phyloP scores from a whole-genome alignment of 92 coral and sea anemone species.

The Zoanthus sansibaricus region DNA sequence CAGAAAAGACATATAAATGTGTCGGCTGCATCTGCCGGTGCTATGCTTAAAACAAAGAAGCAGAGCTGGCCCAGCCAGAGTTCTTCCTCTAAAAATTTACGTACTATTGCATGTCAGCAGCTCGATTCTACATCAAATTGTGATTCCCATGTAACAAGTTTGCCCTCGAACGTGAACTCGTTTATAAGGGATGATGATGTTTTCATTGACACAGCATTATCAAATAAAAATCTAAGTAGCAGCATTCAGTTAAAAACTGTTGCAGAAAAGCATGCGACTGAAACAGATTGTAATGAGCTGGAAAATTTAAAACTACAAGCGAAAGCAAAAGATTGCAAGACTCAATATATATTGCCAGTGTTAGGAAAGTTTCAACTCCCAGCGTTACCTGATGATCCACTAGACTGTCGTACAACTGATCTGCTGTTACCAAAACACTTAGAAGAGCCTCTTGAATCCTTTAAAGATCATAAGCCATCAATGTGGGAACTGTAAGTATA shows the following conservation, averaged over 20 bases:
- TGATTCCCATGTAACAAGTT: conserved; percentile 24
- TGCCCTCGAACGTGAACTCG: conserved; percentile 14
- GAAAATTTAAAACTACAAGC: conserved; percentile 27
- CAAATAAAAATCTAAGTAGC: not conserved
- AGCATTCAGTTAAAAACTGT: not conserved
- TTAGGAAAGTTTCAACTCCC: conserved; percentile 67
- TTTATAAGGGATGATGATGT: not conserved
- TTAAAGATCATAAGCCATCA: conserved; percentile 34
- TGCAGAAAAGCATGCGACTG: not conserved
- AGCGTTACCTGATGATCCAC: conserved; percentile 70
- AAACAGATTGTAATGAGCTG: conserved; percentile 9
- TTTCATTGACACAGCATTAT: not conserved
- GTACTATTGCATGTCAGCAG: conserved; percentile 36
- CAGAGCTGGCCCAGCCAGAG: conserved; percentile 65
- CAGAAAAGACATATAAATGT: conserved; percentile 81
- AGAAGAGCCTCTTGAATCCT: not conserved
- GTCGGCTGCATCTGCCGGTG: conserved; percentile 73
- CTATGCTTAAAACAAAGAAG: conserved; percentile 63
- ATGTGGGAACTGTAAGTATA: conserved; percentile 71
- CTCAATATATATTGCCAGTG: conserved; percentile 66
- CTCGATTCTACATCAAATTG: not conserved
- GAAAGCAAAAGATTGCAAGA: conserved; percentile 41
- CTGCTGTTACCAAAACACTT: not conserved
- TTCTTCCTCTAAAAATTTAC: conserved; percentile 22
- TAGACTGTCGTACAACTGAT: conserved; percentile 74